Base-by-base conservation (phyloP, 2,888 invertebrate species). In the Neria commutata region DNA sequence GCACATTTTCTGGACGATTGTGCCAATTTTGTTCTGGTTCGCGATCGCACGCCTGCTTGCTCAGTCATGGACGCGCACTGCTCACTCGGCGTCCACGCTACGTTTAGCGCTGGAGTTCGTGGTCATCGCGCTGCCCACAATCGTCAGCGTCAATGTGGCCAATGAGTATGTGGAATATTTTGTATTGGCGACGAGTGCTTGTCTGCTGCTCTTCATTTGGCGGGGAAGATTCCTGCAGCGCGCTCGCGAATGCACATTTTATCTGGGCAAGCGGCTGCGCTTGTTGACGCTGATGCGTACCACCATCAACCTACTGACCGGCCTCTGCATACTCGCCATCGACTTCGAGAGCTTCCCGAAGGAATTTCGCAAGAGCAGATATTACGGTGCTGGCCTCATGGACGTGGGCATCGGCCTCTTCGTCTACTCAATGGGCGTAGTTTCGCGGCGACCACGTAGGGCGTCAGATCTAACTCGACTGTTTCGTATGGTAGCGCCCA, bases 361-460 rank as follows among this genome's bases (percentile, higher is more conserved):
- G 48, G 83, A 88, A 68, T 91, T 93, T 79, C 91, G 92, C 0
- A 99, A 99, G 83, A 94, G 95, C 0, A 91, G 92, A 74, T 85
- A 81, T 0, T 93, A 86, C 83, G 97, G 98, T 0, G 91, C 88
- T 70, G 90, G 94, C 76, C 79, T 96, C 24, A 99, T 99, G 99
- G 99, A 99, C 77, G 86, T 91, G 10, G 98, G 98, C 10, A 97
- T 98, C 3, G 97, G 96, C 0, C 81, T 92, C 17, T 98, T 91
- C 83, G 86, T 95, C 6, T 83, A 91, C 33, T 85, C 91, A 21
- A 94, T 94, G 83, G 95, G 91, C 0, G 80, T 92, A 40, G 90
- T 92, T 0, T 86, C 91, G 17, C 83, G 85, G 1, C 86, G 88
- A 75, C 55, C 66, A 0, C 64, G 60, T 1, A 45, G 54, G 6